These are phyloP conservation scores for Heliconius hortense DNA, from an alignment of 2,888 invertebrate species.

Conservation along the genomic window DNA sequence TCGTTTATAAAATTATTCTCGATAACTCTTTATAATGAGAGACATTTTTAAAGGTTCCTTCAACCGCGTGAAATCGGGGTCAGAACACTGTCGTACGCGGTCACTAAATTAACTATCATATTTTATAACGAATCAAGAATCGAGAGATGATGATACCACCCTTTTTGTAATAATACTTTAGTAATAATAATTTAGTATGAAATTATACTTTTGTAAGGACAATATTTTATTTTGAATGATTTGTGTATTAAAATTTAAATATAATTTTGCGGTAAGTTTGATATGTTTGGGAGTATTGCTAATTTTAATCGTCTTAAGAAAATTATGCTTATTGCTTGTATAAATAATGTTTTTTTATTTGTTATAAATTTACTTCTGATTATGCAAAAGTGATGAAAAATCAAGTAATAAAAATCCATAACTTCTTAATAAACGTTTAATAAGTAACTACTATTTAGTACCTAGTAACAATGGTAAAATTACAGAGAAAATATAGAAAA, in stretches of 20 bases:
- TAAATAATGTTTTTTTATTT: background rate
- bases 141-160: conserved; percentile 56
- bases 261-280: background rate
- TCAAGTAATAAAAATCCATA: background rate
- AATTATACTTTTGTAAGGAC: background rate
- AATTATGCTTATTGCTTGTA: background rate
- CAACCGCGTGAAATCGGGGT: conserved; percentile 58
- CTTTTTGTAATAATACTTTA: background rate
- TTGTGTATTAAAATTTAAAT: conserved; percentile 1
- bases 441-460: background rate
- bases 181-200: background rate
- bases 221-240: background rate
- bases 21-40: conserved; percentile 40
- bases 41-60: conserved; percentile 46
- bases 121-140: conserved; percentile 51
- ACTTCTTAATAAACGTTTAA: background rate
- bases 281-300: background rate
- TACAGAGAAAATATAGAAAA: background rate
- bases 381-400: background rate
- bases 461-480: background rate
- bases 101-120: conserved; percentile 63
- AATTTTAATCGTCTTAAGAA: conserved; percentile 23
- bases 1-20: conserved; percentile 39
- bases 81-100: conserved; percentile 47
- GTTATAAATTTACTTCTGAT: background rate